Base-by-base conservation (phyloP, 2,888 invertebrate genomes). In the Eremobia ochroleuca region DNA sequence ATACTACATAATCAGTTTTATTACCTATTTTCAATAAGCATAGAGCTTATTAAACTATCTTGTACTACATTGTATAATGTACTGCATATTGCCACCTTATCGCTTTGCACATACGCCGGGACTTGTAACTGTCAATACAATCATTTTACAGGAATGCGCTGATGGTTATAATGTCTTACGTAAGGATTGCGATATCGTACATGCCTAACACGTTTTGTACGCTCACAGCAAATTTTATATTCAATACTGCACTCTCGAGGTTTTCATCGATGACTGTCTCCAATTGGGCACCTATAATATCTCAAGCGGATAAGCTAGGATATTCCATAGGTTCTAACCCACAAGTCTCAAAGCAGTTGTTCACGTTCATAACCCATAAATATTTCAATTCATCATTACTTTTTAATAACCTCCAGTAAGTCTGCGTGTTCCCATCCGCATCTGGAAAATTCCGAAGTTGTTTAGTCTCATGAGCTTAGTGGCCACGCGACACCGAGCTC, bases 401-500 rank as follows among this genome's bases (percentile, higher is more conserved):
- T 85, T 84, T 85, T 89, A 85, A 82, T 85, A 81, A 88, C 82
- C 82, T 82, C 73, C 81, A 82, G 81, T 83, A 85, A 80, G 84
- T 87, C 81, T 83, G 83, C 85, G 86, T 88, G 88, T 90, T 89
- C 81, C 87, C 89, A 91, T 92, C 90, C 90, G 90, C 87, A 91
- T 92, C 90, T 93, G 91, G 92, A 92, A 93, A 93, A 92, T 93
- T 94, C 92, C 91, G 40, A 87, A 89, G 92, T 92, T 92, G 92
- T 92, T 93, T 91, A 92, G 92, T 94, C 92, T 92, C 92, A 92
- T 89, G 85, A 89, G 91, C 90, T 92, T 92, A 92, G 93, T 91
- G 90, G 93, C 92, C 92, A 94, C 93, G 93, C 93, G 93, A 95
- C 94, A 94, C 94, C 94, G 90, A 85, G 91, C 92, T 92, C 92